Conservation (phyloP, 2,888 invertebrate species). For the Mythimna pallens region DNA sequence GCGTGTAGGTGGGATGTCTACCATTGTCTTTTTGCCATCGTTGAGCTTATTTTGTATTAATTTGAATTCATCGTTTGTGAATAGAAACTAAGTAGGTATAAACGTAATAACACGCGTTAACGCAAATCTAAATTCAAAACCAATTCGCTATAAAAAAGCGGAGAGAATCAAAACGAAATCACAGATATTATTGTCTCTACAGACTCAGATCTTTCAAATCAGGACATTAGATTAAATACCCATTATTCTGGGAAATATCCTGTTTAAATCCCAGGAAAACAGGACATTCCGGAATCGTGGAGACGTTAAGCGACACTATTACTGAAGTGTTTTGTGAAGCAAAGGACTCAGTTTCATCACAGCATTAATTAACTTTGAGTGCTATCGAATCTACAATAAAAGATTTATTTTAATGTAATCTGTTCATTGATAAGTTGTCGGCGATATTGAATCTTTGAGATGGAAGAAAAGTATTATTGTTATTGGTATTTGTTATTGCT, state of each 20-base stretch:
- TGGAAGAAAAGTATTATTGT: conserved; percentile 39
- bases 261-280: conserved; percentile 11
- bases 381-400: conserved; percentile 36
- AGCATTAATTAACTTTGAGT: conserved; percentile 45
- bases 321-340: conserved; percentile 46
- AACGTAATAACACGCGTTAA: background rate
- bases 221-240: conserved; percentile 22
- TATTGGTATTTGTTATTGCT: conserved; percentile 51
- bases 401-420: conserved; percentile 42
- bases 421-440: conserved; percentile 30
- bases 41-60: too few species aligned
- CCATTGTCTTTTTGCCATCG: too few species aligned
- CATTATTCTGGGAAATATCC: conserved; percentile 13
- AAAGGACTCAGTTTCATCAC: conserved; percentile 48
- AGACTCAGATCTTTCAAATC: conserved; percentile 10
- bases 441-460: conserved; percentile 48
- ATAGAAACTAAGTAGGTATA: too few species aligned
- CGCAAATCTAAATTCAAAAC: background rate
- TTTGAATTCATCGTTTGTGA: too few species aligned
- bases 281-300: conserved; percentile 11
- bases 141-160: background rate
- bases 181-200: background rate
- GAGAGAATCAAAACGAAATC: conserved; percentile 30
- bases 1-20: too few species aligned
- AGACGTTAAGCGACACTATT: conserved; percentile 33